Evolutionary conservation across 2,113 vertebrate genomes (phyloP).

Genomic region (Delphinus delphis): DNA sequence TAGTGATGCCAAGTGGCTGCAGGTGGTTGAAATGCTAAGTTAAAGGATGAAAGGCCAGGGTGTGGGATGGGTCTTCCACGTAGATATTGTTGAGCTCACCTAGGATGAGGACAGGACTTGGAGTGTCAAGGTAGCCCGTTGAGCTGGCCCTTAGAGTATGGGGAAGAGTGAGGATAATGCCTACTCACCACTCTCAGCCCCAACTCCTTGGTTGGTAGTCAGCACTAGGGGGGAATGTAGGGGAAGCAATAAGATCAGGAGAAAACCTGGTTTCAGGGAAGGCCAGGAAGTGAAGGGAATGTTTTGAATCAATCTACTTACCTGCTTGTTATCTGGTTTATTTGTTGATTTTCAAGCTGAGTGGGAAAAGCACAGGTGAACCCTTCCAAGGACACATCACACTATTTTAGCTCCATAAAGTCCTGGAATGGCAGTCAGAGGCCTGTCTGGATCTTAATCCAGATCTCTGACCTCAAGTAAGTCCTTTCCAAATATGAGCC

Average conservation of each 20-base stretch:
- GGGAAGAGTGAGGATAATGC: not conserved
- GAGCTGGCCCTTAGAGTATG: not conserved
- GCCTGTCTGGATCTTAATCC: not conserved
- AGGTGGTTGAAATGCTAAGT: not conserved
- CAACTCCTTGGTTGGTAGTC: not conserved
- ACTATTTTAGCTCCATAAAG: not conserved
- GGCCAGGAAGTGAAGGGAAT: not conserved
- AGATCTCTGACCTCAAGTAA: not conserved
- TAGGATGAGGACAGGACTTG: not conserved
- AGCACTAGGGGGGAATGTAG: not conserved
- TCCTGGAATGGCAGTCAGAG: not conserved
- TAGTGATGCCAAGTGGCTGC: not conserved
- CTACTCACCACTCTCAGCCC: not conserved
- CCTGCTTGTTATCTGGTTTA: not conserved
- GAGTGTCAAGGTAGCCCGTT: not conserved
- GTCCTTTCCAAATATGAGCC: not conserved
- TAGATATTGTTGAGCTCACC: not conserved
- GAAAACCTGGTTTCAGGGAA: not conserved
- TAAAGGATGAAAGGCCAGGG: not conserved
- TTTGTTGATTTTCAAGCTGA: not conserved
- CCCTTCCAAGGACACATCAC: not conserved
- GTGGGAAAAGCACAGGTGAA: not conserved
- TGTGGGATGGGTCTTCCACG: not conserved
- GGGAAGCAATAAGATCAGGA: not conserved
- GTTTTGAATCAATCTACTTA: not conserved